Evolutionary conservation across 2,888 invertebrate genomes (phyloP), one percentile per base, ranked within the genome.

Genomic region (Cecidostiba fungosa): DNA sequence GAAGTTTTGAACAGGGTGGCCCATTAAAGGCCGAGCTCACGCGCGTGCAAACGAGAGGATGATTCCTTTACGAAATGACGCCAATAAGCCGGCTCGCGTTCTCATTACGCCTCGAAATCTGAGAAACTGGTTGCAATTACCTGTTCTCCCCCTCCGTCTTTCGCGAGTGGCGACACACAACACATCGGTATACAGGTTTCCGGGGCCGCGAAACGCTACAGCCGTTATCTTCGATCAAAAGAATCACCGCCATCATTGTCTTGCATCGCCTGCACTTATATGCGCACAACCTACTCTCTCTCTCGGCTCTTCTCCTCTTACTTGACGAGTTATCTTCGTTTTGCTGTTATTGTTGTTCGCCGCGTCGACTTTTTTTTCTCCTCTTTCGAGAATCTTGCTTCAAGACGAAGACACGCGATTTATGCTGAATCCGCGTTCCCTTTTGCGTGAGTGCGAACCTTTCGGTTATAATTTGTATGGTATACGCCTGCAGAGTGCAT

Each of bases 121-220:
- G 87, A 88, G 87, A 87, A 88, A 86, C 88, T 86, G 87, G 86
- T 86, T 73, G 85, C 85, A 87, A 88, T 88, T 88, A 87, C 81
- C 50, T 26, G 62, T 26, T 77, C 59, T 47, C 73, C 29, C 14
- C 29, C 14, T 66, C 14, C 29, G n/a, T n/a, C 29, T 16, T 10
- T 14, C 12, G 10, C 10, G 19, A 19, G 36, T 32, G 36, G 66
- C 86, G 47, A 4, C 29, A 32, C 29, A 82, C 86, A 85, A 82
- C 76, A 69, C 54, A 66, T 19, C 6, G 69, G 26, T n/a, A 47
- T 62, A 70, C 80, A 86, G 79, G 82, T 83, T 76, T 79, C 62
- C 77, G 62, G 62, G 74, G 73, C 78, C 73, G 59, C 73, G 66
- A 72, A 78, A 73, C 70, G 72, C 36, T n/a, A 5, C 76, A 47